Evolutionary conservation across 2,888 invertebrate genomes (phyloP).

Genomic region (Branchipolynoe longqiensis): DNA sequence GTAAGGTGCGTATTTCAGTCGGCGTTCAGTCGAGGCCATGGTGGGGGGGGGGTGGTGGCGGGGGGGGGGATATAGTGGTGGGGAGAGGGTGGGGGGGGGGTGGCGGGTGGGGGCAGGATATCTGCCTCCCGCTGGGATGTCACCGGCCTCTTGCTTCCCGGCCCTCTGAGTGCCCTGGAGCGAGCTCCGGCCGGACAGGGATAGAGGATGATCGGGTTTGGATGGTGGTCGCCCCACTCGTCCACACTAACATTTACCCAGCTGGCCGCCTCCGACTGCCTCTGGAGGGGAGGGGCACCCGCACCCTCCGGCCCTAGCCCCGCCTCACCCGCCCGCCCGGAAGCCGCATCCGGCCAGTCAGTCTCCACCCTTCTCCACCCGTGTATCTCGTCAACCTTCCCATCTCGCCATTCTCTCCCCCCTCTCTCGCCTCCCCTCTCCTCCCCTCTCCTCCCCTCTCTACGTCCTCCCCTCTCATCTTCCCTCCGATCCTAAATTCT

Average conservation of each 20-base stretch:
- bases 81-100: neutral
- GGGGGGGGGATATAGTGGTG: neutral
- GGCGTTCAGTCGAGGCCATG: too few species aligned
- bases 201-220: neutral
- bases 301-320: neutral
- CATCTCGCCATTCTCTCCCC: neutral
- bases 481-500: neutral
- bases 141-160: too few species aligned
- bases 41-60: neutral
- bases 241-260: slow-evolving; percentile 43
- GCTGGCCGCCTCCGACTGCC: neutral
- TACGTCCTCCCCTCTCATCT: neutral
- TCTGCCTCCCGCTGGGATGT: neutral
- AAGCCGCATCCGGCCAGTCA: neutral
- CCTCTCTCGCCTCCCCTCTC: neutral
- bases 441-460: neutral
- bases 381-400: too few species aligned
- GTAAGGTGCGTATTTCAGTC: too few species aligned
- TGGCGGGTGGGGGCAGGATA: neutral
- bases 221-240: neutral
- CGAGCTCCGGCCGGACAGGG: too few species aligned
- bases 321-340: neutral
- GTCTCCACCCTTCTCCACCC: neutral
- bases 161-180: too few species aligned
- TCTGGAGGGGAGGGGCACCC: too few species aligned